Base-by-base conservation (phyloP, 2,797 vertebrate genomes). In the Buceros bicornis region DNA sequence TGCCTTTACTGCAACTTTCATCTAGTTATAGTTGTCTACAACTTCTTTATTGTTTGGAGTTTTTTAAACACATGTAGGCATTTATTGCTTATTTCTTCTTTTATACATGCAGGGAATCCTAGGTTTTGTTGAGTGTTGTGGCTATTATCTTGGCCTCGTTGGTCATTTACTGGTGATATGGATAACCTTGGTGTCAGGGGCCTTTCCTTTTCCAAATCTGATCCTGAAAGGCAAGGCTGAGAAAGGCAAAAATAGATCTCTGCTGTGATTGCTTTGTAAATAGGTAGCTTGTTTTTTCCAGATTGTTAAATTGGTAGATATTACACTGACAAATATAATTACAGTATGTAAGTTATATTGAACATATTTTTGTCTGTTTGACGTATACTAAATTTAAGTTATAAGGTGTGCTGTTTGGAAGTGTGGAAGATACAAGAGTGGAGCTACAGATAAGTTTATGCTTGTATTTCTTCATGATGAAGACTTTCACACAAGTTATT, bases 381-480 rank as follows among this genome's bases (percentile, higher is more conserved):
- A 97, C 96, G 82, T 97, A 97, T 97, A 95, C 97, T 98, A 94
- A 98, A 98, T 98, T 98, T 97, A 98, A 98, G 97, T 97, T 98
- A 98, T 98, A 98, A 97, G 98, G 98, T 98, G 82, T 98, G 96
- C 98, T 97, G 94, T 98, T 98, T 98, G 98, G 98, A 98, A 98
- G 98, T 98, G 97, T 98, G 98, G 98, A 98, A 98, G 98, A 98
- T 98, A 98, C 98, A 98, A 98, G 98, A 98, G 98, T 98, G 98
- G 97, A 98, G 98, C 98, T 97, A 98, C 98, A 98, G 97, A 98
- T 98, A 98, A 98, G 98, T 97, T 97, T 98, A 96, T 98, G 96
- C 98, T 98, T 98, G 97, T 98, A 98, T 98, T 98, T 98, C 93
- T 98, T 98, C 97, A 98, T 98, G 98, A 98, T 97, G 98, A 98